These are phyloP conservation scores for Ichneumoninae sp. DNA, from an alignment of 2,888 invertebrate genomes.

Conservation along the genomic window DNA sequence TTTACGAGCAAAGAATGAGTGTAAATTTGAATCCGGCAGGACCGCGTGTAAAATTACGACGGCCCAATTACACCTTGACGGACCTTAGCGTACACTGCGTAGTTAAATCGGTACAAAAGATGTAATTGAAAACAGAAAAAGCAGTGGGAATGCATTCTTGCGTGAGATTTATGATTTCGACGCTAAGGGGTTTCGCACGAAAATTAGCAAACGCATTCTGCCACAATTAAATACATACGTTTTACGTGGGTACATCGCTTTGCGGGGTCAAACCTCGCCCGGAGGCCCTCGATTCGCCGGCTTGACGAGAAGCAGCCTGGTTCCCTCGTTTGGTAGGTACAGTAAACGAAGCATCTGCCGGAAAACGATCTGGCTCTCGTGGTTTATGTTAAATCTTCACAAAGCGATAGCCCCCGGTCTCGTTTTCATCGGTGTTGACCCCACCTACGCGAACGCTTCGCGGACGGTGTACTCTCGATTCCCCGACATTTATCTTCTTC, in stretches of 20 bases:
- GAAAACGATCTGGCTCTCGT: conserved; percentile 65
- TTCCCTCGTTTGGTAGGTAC: conserved; percentile 10
- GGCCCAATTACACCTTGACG: neutral
- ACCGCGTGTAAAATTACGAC: neutral
- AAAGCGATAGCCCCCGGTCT: conserved; percentile 74
- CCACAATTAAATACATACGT: conserved; percentile 50
- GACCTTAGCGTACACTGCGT: neutral
- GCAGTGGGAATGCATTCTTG: neutral
- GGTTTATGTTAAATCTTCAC: conserved; percentile 69
- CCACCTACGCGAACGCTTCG: neutral
- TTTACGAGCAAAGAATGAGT: neutral
- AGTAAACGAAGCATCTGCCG: conserved; percentile 52
- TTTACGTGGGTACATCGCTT: conserved; percentile 30
- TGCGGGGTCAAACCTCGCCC: conserved; percentile 59
- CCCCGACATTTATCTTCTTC: neutral
- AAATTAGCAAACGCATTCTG: conserved; percentile 53
- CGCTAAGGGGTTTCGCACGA: conserved; percentile 44
- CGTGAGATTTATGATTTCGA: conserved; percentile 17
- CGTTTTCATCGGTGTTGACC: conserved; percentile 61
- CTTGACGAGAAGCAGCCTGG: conserved; percentile 43
- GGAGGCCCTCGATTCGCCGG: conserved; percentile 49
- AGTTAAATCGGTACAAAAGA: conserved; percentile 1
- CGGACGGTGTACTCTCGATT: neutral
- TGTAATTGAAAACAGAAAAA: neutral
- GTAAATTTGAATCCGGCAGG: neutral